Evolutionary conservation across 37 sponge, comb jelly and placozoan genomes (phyloP), one percentile per base, ranked within the genome.

Genomic region (Aplysina aerophoba): DNA sequence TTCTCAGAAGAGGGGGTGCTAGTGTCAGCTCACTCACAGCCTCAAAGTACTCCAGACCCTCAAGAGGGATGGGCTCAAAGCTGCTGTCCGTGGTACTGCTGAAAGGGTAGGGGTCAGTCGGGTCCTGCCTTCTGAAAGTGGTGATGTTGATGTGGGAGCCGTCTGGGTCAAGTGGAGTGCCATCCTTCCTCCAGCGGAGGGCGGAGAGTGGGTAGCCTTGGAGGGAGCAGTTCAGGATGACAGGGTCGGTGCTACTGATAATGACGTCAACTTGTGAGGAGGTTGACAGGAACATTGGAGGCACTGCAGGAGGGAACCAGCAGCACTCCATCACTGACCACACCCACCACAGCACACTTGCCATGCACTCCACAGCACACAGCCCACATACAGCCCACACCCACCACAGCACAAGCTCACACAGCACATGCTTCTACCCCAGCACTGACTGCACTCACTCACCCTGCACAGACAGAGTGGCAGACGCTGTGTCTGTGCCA

Each of bases 401-500:
- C 5, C n/a, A n/a, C n/a, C n/a, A n/a, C n/a, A n/a, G n/a, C n/a
- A n/a, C n/a, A n/a, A n/a, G n/a, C n/a, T n/a, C n/a, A n/a, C 4
- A 4, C 73, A 36, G 37, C 21, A 71, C 37, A 71, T 34, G 3
- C 12, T 5, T 11, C 50, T 28, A 19, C 73, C 2, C 73, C 34
- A 71, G n/a, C n/a, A 20, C 20, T 71, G 34, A 15, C 21, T 85
- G 27, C n/a, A 27, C 14, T 40, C 19, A 67, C 93, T 64, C 31
- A 93, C 93, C 93, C n/a, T 93, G 93, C 21, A 93, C 93, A 50
- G 87, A 79, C 20, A 93, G 85, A 40, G 79, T 81, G 21, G 87
- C 90, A 35, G 31, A 22, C 0, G 85, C 72, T 3, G 66, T 25
- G 8, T 54, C 74, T 50, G 14, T 41, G 5, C 81, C 87, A 84